Evolutionary conservation across 2,797 vertebrate genomes (phyloP), one percentile per base, ranked within the genome.

Genomic region (Premnoplex brunnescens): DNA sequence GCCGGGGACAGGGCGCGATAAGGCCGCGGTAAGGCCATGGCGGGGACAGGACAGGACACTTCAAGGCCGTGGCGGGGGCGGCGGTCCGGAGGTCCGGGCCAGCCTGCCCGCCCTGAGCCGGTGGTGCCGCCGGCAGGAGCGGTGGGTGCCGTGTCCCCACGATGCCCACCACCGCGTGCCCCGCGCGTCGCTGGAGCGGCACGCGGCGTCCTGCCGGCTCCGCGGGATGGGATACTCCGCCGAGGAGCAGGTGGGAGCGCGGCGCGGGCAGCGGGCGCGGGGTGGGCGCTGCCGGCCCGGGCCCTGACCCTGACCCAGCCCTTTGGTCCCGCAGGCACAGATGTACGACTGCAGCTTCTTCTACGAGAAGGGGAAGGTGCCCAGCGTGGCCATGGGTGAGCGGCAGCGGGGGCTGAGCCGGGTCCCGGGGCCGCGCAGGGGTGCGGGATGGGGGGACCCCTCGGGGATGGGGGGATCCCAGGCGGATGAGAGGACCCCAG

Each of bases 141-240:
- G 99, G 58, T 93, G 97, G 96, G 98, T 96, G 64, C 86, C 97
- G 62, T 99, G 99, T 68, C 99, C 99, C 4, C 98, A 98, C n/a
- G 98, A 99, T 87, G 94, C 91, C 24, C 94, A 98, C 88, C 99
- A 99, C 97, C 98, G 95, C n/a, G 98, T 99, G 75, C 98, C 98
- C 0, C 94, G 82, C 23, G 96, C 98, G 14, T 98, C 97, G 87
- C 96, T 99, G 97, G 98, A 98, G 85, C 98, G 96, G 88, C 99
- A 99, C 94, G 95, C 98, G 81, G 91, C 96, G 9, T 98, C 97
- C 21, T 99, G 99, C 88, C 97, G 96, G 55, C 98, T 99, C 49
- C 95, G 94, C 22, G 98, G 97, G 85, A 97, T 99, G 97, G 98
- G 98, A 36, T 99, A 99, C 95, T 97, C 98, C 6, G 96, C 97